These are phyloP conservation scores for Chrysemys picta DNA, from an alignment of 2,113 vertebrate species.

Conservation along the genomic window DNA sequence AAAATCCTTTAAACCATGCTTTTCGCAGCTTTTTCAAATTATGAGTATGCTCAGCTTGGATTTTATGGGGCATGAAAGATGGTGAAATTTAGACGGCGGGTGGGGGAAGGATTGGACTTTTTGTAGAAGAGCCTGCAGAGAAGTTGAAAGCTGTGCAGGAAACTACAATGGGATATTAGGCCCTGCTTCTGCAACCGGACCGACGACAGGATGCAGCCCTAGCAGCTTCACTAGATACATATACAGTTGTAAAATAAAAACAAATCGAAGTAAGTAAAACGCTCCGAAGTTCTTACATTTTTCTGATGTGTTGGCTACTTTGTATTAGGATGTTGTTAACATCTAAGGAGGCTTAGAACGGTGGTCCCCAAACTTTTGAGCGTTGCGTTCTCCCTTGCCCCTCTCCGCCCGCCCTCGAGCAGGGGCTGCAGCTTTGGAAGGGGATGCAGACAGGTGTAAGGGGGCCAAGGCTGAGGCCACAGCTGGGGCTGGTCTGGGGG, in stretches of 20 bases:
- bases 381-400: no score
- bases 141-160: conserved; percentile 35
- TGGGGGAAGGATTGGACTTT: conserved; percentile 13
- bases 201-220: rapidly evolving
- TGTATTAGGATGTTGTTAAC: neutral
- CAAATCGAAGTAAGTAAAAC: neutral
- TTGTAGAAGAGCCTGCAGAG: conserved; percentile 52
- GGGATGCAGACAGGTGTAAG: no score
- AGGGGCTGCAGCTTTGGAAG: no score
- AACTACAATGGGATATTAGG: conserved; percentile 17
- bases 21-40: conserved; percentile 74
- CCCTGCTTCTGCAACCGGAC: conserved; percentile 22
- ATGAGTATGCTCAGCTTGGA: conserved; percentile 41
- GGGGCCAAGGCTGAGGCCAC: no score
- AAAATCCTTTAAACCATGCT: conserved; percentile 56
- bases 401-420: no score
- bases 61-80: conserved; percentile 43
- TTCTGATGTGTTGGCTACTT: neutral
- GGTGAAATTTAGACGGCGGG: conserved; percentile 18
- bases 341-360: neutral
- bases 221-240: neutral
- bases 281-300: neutral
- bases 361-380: no score
- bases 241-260: neutral
- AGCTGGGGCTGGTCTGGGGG: no score